Conservation (phyloP, 2,888 invertebrate species). For the Drosophila mettleri region DNA sequence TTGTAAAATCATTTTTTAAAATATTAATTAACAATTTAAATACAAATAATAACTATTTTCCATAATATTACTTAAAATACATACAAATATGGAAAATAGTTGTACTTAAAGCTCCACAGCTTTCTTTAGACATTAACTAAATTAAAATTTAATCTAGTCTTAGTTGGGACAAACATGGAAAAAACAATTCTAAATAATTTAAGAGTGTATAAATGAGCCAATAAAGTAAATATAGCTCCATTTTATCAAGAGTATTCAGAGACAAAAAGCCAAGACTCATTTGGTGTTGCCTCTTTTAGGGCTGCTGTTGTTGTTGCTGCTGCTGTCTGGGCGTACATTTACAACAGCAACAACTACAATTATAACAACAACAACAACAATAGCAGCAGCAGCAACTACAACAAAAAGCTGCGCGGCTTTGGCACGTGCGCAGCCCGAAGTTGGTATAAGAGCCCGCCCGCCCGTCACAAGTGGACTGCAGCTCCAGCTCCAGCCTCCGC, state of each 20-base stretch:
- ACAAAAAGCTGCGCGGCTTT: slow-evolving; percentile 57
- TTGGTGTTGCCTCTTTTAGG: slow-evolving; percentile 37
- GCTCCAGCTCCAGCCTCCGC: slow-evolving; percentile 25
- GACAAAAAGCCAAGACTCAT: slow-evolving; percentile 28
- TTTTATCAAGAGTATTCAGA: slow-evolving; percentile 25
- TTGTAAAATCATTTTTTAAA: too few relatives aligned
- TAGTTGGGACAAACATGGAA: too few relatives aligned
- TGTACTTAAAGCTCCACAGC: too few relatives aligned
- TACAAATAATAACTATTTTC: too few relatives aligned
- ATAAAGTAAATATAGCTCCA: slow-evolving; percentile 10
- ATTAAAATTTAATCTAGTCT: too few relatives aligned
- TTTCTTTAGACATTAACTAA: too few relatives aligned
- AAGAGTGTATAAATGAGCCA: neutral
- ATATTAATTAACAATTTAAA: too few relatives aligned
- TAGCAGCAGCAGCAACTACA: slow-evolving; percentile 17
- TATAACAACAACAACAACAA: slow-evolving; percentile 15
- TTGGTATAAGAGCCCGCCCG: slow-evolving; percentile 32
- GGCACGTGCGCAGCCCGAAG: slow-evolving; percentile 72
- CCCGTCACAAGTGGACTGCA: slow-evolving; percentile 31
- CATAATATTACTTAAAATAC: too few relatives aligned
- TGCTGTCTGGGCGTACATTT: slow-evolving; percentile 32
- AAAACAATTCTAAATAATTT: neutral
- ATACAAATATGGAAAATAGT: too few relatives aligned
- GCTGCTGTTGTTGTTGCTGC: slow-evolving; percentile 20
- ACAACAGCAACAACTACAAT: slow-evolving; percentile 25